Percentiles rank a stretch among this genome's conserved stretches.
These are phyloP conservation scores for Fundulus diaphanus DNA, from an alignment of 2,797 vertebrate genomes.

Conservation along the genomic window DNA sequence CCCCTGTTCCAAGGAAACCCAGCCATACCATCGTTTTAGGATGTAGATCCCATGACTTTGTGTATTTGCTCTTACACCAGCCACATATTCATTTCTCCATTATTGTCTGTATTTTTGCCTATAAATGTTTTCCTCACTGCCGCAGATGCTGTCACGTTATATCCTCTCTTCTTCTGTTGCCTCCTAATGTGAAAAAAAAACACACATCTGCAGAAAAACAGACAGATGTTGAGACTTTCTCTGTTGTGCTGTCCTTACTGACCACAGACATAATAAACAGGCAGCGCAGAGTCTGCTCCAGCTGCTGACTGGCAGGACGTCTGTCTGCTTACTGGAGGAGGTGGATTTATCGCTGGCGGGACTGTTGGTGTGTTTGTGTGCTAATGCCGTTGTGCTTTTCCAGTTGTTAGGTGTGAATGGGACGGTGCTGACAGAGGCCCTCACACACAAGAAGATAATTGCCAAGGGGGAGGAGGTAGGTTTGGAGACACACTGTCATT, in stretches of 20 bases:
- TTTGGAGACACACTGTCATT: constrained; percentile 32
- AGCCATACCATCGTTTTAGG: too few species aligned
- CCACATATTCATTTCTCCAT: neutral
- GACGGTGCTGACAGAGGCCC: constrained; percentile 86
- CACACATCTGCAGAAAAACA: neutral
- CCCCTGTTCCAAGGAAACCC: too few species aligned
- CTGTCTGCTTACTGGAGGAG: neutral
- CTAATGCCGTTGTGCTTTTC: constrained; percentile 47
- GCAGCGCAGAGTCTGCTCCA: neutral
- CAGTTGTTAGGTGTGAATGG: constrained; percentile 93
- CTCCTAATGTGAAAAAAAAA: neutral
- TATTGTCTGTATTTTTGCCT: neutral
- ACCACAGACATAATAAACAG: neutral
- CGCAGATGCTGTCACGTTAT: neutral
- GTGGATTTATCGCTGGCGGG: neutral
- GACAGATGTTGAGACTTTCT: neutral
- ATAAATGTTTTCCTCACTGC: neutral
- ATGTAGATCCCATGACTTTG: neutral
- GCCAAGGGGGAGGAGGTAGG: constrained; percentile 97
- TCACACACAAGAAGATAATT: constrained; percentile 97
- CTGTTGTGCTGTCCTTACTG: neutral
- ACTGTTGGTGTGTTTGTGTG: neutral
- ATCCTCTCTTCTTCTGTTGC: neutral
- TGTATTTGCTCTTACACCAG: neutral
- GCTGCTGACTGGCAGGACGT: neutral